Evolutionary conservation across 30 jellyfish, hydroid and myxozoan genomes (phyloP).

Genomic region (Turritopsis rubra): DNA sequence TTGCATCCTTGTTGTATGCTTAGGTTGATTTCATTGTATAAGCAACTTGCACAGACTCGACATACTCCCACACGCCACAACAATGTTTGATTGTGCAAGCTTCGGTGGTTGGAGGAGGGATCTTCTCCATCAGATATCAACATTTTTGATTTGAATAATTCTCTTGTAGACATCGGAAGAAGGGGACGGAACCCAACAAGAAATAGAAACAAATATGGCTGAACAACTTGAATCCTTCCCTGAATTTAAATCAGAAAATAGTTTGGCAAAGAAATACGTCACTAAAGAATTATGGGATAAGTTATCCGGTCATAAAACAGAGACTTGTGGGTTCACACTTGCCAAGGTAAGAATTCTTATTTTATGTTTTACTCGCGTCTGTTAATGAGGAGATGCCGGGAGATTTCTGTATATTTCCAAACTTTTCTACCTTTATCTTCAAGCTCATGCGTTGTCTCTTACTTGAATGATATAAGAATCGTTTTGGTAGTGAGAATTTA

Average conservation of each 20-base stretch:
- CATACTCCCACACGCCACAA: background rate
- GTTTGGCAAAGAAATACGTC: background rate
- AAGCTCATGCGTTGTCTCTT: too few species aligned
- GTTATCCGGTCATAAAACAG: constrained; percentile 1
- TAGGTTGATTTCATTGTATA: background rate
- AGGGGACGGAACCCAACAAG: background rate
- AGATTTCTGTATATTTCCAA: too few species aligned
- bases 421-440: too few species aligned
- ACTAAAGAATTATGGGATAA: background rate
- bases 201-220: background rate
- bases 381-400: too few species aligned
- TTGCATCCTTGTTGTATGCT: too few species aligned
- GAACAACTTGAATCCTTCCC: background rate
- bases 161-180: background rate
- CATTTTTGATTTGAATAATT: background rate
- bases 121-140: background rate
- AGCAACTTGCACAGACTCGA: background rate
- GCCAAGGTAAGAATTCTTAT: background rate
- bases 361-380: too few species aligned
- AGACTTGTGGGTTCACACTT: constrained; percentile 7
- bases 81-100: background rate
- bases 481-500: too few species aligned
- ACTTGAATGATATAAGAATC: too few species aligned
- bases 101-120: background rate
- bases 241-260: background rate